phyloP scores from a whole-genome alignment of 2,797 vertebrate genomes.

The Danio tinwini region DNA sequence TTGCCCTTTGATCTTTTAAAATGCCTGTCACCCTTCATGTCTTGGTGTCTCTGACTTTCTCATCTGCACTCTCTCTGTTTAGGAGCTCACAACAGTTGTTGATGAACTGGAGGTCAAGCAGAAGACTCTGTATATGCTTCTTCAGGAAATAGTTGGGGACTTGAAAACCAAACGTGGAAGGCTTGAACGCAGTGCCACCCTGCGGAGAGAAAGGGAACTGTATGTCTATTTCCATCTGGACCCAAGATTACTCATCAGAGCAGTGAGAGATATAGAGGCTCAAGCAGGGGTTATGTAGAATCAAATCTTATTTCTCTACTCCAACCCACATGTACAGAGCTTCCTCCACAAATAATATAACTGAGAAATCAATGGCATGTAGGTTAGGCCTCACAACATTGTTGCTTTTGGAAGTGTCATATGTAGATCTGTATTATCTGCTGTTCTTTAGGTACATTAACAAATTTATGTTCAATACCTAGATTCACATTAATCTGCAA shows the following conservation, averaged over 20 bases:
- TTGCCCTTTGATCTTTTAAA: background rate
- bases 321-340: background rate
- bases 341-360: background rate
- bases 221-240: conserved; percentile 89
- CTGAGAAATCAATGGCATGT: background rate
- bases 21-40: background rate
- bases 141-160: conserved; percentile 84
- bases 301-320: background rate
- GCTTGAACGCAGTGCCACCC: conserved; percentile 79
- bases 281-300: conserved; percentile 61
- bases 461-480: background rate
- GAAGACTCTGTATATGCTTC: conserved; percentile 78
- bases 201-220: conserved; percentile 85
- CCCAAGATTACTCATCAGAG: conserved; percentile 78
- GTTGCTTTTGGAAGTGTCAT: background rate
- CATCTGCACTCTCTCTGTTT: conserved; percentile 44
- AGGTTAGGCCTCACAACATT: too few relatives aligned
- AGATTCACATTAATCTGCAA: background rate
- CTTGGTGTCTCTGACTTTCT: background rate
- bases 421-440: background rate
- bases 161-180: conserved; percentile 83
- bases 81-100: conserved; percentile 86
- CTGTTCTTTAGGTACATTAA: background rate
- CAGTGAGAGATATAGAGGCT: conserved; percentile 85
- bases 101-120: conserved; percentile 79